Conservation (phyloP, 2,888 invertebrate species). For the Rhagium mordax region DNA sequence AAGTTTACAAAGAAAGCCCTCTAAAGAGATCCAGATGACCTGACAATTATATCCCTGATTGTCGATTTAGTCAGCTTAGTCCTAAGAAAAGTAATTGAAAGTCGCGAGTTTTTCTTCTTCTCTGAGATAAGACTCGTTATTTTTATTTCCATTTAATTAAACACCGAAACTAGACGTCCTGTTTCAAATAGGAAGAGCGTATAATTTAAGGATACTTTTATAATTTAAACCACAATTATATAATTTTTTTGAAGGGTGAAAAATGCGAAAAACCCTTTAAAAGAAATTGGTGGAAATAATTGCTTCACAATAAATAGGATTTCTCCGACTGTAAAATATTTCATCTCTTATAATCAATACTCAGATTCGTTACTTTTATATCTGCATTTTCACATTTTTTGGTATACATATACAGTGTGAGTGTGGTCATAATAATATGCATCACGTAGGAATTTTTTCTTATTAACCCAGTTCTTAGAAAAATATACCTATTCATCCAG, state of each 20-base stretch:
- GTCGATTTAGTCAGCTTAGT: constrained; percentile 31
- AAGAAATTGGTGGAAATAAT: background rate
- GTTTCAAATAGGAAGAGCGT: background rate
- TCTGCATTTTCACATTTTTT: too few relatives aligned
- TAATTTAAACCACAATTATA: background rate
- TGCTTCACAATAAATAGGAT: background rate
- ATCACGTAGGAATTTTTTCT: too few relatives aligned
- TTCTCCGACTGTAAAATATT: background rate
- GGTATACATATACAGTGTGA: too few relatives aligned
- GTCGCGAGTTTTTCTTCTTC: constrained; percentile 32
- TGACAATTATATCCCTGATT: constrained; percentile 36
- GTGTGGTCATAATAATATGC: too few relatives aligned
- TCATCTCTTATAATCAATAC: background rate
- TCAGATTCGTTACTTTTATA: too few relatives aligned
- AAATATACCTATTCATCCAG: too few relatives aligned
- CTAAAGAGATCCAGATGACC: background rate
- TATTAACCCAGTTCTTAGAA: too few relatives aligned
- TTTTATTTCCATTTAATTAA: constrained; percentile 48
- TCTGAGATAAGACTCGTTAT: constrained; percentile 37
- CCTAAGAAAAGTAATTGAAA: constrained; percentile 39
- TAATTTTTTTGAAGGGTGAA: background rate
- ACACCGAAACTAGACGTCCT: constrained; percentile 12
- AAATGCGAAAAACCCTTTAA: background rate
- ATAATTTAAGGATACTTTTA: background rate
- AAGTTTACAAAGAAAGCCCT: constrained; percentile 2